A percentile compares a stretch with the other conserved stretches of the same genome.
phyloP scores from a whole-genome alignment of 2,888 invertebrate species.

The Chrysolina americana region DNA sequence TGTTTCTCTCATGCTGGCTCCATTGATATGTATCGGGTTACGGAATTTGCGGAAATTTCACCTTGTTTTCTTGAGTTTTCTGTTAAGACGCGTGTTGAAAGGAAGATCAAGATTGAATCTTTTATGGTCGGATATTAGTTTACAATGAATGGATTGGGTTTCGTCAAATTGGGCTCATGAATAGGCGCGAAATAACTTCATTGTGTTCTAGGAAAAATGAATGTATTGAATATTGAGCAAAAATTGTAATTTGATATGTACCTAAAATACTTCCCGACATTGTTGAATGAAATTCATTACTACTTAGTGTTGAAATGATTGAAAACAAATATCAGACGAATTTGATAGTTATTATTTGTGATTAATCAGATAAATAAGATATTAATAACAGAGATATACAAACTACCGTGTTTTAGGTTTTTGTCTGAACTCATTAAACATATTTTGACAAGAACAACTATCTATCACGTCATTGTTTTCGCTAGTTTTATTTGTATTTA shows the following conservation, averaged over 20 bases:
- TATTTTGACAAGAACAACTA: too few relatives aligned
- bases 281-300: neutral
- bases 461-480: too few relatives aligned
- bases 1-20: conserved; percentile 45
- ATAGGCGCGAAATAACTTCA: conserved; percentile 22
- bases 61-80: conserved; percentile 51
- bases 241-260: conserved; percentile 16
- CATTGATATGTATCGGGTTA: conserved; percentile 58
- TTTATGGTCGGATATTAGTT: conserved; percentile 44
- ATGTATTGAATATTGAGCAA: neutral
- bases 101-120: conserved; percentile 30
- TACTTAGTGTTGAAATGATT: neutral
- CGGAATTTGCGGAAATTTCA: conserved; percentile 57
- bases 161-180: conserved; percentile 43
- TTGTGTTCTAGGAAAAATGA: conserved; percentile 3
- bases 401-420: too few relatives aligned
- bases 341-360: too few relatives aligned
- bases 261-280: neutral
- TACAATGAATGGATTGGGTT: conserved; percentile 40
- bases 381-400: too few relatives aligned
- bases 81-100: conserved; percentile 39
- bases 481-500: too few relatives aligned
- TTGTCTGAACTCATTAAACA: too few relatives aligned
- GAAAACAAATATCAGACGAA: neutral
- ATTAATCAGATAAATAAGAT: too few relatives aligned